Conservation (phyloP, 2,888 invertebrate species). For the Orthosia incerta region DNA sequence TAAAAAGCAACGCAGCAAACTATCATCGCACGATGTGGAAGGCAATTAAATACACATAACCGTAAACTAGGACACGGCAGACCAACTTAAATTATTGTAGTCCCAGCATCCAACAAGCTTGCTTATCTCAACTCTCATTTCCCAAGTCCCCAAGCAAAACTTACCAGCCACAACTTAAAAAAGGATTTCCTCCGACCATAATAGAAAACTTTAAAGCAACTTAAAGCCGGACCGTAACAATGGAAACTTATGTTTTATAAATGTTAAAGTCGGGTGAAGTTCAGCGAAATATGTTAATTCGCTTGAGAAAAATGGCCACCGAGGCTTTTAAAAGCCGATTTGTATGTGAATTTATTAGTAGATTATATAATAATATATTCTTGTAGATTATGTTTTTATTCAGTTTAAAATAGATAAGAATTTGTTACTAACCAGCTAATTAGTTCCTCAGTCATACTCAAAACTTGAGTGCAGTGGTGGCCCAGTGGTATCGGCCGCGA, state of each 20-base stretch:
- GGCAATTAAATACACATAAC: background rate
- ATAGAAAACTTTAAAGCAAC: slow-evolving; percentile 64
- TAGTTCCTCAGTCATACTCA: no score
- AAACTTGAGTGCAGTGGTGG: no score
- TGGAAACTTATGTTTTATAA: slow-evolving; percentile 68
- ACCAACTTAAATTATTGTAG: slow-evolving; percentile 15
- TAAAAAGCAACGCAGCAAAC: no score
- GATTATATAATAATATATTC: background rate
- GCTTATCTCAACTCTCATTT: slow-evolving; percentile 32
- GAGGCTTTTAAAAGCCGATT: slow-evolving; percentile 28
- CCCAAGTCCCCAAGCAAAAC: slow-evolving; percentile 34
- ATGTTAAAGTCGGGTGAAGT: slow-evolving; percentile 53
- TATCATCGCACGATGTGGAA: background rate
- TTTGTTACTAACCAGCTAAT: no score
- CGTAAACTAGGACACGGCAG: background rate
- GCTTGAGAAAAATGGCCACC: slow-evolving; percentile 57
- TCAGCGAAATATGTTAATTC: slow-evolving; percentile 67
- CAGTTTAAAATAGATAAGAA: background rate
- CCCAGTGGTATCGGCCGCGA: no score
- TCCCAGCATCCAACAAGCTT: background rate
- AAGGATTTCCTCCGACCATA: slow-evolving; percentile 56
- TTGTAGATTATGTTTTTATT: background rate
- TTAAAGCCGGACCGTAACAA: slow-evolving; percentile 61
- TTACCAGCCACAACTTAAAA: slow-evolving; percentile 53
- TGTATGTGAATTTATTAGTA: slow-evolving; percentile 32